Evolutionary conservation across 2,888 invertebrate species (phyloP).

Genomic region (Caenorhabditis sinica): DNA sequence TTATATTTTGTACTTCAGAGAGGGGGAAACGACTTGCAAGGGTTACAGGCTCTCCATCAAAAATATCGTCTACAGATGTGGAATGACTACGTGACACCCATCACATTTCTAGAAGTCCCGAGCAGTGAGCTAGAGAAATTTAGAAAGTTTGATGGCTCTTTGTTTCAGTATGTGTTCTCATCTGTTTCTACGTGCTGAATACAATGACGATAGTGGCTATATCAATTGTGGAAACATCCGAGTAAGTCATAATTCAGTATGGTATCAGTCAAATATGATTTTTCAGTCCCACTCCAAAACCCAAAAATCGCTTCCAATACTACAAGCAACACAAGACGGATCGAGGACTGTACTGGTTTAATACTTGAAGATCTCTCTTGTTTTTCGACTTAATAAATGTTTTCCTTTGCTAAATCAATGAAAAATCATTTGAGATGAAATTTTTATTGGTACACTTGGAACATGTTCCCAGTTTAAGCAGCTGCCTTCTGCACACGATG

Average conservation of each 20-base stretch:
- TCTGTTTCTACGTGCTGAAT: background rate
- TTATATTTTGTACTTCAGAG: constrained; percentile 6
- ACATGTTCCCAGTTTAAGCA: constrained; percentile 4
- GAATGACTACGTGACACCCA: constrained; percentile 34
- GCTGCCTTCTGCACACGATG: constrained; percentile 58
- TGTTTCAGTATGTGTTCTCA: constrained; percentile 12
- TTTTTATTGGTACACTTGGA: background rate
- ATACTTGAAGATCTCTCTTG: background rate
- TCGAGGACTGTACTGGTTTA: constrained; percentile 40
- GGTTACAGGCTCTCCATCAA: constrained; percentile 22
- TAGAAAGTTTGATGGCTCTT: background rate
- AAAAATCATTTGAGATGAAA: background rate
- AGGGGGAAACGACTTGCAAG: constrained; percentile 14
- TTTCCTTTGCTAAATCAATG: background rate
- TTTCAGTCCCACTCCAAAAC: background rate
- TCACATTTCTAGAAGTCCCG: constrained; percentile 28
- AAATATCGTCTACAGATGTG: constrained; percentile 39
- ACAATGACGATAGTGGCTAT: constrained; percentile 18
- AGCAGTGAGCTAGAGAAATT: constrained; percentile 5
- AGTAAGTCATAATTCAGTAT: background rate
- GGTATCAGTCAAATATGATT: background rate
- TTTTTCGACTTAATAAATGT: background rate
- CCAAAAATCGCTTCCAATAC: background rate
- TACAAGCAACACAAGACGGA: constrained; percentile 2
- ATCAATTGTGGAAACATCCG: constrained; percentile 4